These are phyloP conservation scores for Hippopotamyrus pictus DNA, from an alignment of 2,797 vertebrate genomes.

Conservation along the genomic window DNA sequence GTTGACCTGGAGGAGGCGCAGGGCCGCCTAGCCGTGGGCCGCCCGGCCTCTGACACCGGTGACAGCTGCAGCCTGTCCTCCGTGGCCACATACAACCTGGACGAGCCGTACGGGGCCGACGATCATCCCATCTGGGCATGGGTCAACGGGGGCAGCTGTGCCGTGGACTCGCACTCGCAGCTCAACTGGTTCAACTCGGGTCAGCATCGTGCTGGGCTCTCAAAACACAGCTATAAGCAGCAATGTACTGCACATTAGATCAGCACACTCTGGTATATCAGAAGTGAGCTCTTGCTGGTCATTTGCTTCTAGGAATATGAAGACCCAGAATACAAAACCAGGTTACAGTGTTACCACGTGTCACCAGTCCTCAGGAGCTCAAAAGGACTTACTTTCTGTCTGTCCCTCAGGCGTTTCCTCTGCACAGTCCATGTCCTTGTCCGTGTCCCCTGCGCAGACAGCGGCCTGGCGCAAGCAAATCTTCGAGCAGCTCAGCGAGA, in stretches of 20 bases:
- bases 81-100: constrained; percentile 67
- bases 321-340: neutral
- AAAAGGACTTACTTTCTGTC: neutral
- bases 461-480: constrained; percentile 88
- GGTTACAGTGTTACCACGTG: neutral
- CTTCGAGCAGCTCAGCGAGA: constrained; percentile 85
- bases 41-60: constrained; percentile 35
- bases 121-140: constrained; percentile 86
- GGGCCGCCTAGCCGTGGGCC: constrained; percentile 42
- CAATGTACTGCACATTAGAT: neutral
- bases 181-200: constrained; percentile 82
- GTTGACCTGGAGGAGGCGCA: constrained; percentile 83
- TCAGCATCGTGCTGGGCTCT: constrained; percentile 46
- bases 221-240: neutral
- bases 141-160: constrained; percentile 85
- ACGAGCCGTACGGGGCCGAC: constrained; percentile 69
- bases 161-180: constrained; percentile 69
- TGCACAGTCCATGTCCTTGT: constrained; percentile 73
- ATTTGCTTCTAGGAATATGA: neutral
- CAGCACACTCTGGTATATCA: neutral
- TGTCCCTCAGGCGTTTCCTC: constrained; percentile 63
- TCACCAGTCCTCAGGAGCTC: neutral
- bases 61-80: constrained; percentile 76
- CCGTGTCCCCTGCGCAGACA: constrained; percentile 78
- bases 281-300: neutral